These are phyloP conservation scores for Emys orbicularis DNA, from an alignment of 2,797 vertebrate species.

Conservation along the genomic window DNA sequence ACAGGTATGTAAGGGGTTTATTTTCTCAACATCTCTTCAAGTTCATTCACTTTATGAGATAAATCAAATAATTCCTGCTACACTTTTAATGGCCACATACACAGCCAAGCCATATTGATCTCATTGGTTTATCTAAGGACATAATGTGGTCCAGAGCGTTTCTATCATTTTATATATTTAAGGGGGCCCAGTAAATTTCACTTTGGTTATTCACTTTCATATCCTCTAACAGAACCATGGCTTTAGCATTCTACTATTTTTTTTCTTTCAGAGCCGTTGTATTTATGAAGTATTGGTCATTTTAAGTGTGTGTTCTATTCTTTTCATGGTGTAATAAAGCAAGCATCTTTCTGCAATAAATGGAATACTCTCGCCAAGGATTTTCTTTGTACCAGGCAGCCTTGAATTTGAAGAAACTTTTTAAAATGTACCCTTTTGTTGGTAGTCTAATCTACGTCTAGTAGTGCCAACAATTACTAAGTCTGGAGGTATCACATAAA, in stretches of 20 bases:
- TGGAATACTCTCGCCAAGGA: conserved; percentile 35
- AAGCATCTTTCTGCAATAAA: conserved; percentile 13
- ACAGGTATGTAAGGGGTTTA: background rate
- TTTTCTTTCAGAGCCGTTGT: conserved; percentile 19
- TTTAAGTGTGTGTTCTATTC: conserved; percentile 4
- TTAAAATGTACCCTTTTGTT: conserved; percentile 54
- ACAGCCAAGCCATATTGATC: background rate
- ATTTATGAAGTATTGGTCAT: conserved; percentile 31
- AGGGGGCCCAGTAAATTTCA: conserved; percentile 23
- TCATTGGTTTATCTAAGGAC: conserved; percentile 15
- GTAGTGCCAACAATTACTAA: conserved; percentile 42
- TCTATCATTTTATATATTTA: conserved; percentile 6
- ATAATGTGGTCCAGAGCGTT: background rate
- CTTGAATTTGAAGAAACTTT: conserved; percentile 69
- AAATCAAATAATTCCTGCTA: conserved; percentile 11
- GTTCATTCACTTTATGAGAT: background rate
- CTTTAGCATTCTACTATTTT: conserved; percentile 21
- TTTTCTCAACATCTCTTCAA: background rate
- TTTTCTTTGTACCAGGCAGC: conserved; percentile 44
- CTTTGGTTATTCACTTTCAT: conserved; percentile 23
- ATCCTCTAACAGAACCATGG: background rate
- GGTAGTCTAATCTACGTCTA: conserved; percentile 41
- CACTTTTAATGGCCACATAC: background rate
- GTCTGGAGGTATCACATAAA: conserved; percentile 49
- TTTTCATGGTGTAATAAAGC: conserved; percentile 37